Percentiles rank a stretch among this genome's conserved stretches.
Conservation (phyloP, 2,888 invertebrate genomes). For the Blera fallax region DNA sequence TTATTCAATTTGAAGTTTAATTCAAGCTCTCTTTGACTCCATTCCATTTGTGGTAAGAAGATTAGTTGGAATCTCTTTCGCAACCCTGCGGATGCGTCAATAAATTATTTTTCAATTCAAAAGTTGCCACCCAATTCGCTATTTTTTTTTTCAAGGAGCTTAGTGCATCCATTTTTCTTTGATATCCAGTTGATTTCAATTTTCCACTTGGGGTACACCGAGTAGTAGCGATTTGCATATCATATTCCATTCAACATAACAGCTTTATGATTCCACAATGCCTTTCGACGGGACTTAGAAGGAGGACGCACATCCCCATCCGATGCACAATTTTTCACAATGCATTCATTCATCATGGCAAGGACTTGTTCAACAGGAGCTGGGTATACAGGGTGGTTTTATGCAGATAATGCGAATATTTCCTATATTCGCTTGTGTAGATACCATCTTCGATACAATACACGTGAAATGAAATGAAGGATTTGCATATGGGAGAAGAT, state of each 20-base stretch:
- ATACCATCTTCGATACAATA: constrained; percentile 27
- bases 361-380: not conserved
- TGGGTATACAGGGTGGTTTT: not conserved
- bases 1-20: too few relatives aligned
- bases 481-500: constrained; percentile 5
- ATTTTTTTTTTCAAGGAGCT: too few relatives aligned
- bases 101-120: too few relatives aligned
- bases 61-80: too few relatives aligned
- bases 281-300: constrained; percentile 2
- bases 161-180: not conserved
- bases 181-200: constrained; percentile 57
- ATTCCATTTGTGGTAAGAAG: too few relatives aligned
- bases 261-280: constrained; percentile 30
- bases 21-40: too few relatives aligned
- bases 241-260: constrained; percentile 37
- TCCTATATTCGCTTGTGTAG: not conserved
- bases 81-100: too few relatives aligned
- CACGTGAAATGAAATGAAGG: not conserved
- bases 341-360: constrained; percentile 37
- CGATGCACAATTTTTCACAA: constrained; percentile 20
- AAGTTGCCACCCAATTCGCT: too few relatives aligned
- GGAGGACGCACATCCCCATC: not conserved
- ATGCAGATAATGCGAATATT: constrained; percentile 28
- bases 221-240: constrained; percentile 46
- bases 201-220: constrained; percentile 40